Evolutionary conservation across 2,113 vertebrate genomes (phyloP).

Genomic region (Camelus dromedarius): DNA sequence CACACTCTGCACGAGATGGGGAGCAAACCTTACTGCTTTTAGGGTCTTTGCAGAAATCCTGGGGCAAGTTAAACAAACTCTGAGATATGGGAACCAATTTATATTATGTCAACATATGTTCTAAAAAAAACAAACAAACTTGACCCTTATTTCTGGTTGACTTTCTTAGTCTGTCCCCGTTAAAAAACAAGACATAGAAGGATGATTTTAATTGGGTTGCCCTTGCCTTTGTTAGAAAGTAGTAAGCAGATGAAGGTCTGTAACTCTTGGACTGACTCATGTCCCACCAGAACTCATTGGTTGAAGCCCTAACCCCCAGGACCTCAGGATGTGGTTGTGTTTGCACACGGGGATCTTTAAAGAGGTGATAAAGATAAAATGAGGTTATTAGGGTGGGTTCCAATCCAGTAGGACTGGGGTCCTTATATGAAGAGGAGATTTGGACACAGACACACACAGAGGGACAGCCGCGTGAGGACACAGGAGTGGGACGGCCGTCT

Average conservation of each 20-base stretch:
- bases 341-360: neutral
- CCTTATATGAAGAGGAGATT: too few species aligned
- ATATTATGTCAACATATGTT: neutral
- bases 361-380: too few species aligned
- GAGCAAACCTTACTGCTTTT: neutral
- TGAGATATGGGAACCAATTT: neutral
- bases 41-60: neutral
- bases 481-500: accelerated
- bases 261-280: neutral
- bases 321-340: neutral
- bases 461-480: accelerated
- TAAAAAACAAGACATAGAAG: neutral
- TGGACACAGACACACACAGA: neutral
- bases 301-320: neutral
- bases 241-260: accelerated
- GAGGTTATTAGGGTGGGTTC: neutral
- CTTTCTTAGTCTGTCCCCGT: too few species aligned
- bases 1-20: accelerated
- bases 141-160: neutral
- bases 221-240: neutral
- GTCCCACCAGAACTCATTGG: accelerated
- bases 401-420: accelerated
- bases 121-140: too few species aligned
- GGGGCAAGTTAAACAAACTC: neutral
- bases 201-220: neutral